Base-by-base conservation (phyloP, 2,888 invertebrate species). In the Pandemis cinnamomeana region DNA sequence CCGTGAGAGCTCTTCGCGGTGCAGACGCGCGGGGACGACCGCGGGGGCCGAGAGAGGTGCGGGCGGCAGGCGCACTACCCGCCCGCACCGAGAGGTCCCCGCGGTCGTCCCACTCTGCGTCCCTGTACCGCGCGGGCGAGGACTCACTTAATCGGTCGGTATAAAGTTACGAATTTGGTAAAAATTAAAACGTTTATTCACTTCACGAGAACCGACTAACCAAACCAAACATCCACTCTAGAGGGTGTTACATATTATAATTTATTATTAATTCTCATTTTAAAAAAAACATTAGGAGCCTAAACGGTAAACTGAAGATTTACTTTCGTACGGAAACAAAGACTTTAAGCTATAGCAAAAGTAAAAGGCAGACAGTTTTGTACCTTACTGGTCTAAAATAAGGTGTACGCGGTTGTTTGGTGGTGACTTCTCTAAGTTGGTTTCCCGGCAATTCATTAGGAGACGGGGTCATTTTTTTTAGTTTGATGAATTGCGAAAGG, bases 261-360 rank as follows among this genome's bases (percentile, higher is more conserved):
- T 70, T 73, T 73, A 73, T 73, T 69, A 71, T 67, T 58, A 64
- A 73, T 66, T 64, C 72, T 53, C 62, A 67, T 62, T 60, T 55
- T 55, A 46, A 36, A 73, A 73, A 72, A 73, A 61, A 73, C 73
- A 73, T 73, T 73, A 73, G 64, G 64, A 69, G 58, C 73, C 60
- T 66, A 73, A 73, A 73, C 73, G 73, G 73, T 70, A 73, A 72
- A 73, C 73, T 66, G 64, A 60, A 73, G 73, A 73, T 73, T 73
- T 73, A 73, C 64, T 60, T 60, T 61, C 51, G 44, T 36, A 27
- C 20, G 27, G 27, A 36, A 36, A 36, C 51, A 15, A 67, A 51
- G n/a, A 53, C 48, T 36, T 11, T 36, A n/a, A 55, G 4, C 20
- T 7, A 15, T 55, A 7, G 0, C 0, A 55, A 27, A 66, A 60